A percentile compares a stretch with the other conserved stretches of the same genome.
Evolutionary conservation across 2,113 vertebrate species (phyloP).

Genomic region (Myiozetetes cayanensis): DNA sequence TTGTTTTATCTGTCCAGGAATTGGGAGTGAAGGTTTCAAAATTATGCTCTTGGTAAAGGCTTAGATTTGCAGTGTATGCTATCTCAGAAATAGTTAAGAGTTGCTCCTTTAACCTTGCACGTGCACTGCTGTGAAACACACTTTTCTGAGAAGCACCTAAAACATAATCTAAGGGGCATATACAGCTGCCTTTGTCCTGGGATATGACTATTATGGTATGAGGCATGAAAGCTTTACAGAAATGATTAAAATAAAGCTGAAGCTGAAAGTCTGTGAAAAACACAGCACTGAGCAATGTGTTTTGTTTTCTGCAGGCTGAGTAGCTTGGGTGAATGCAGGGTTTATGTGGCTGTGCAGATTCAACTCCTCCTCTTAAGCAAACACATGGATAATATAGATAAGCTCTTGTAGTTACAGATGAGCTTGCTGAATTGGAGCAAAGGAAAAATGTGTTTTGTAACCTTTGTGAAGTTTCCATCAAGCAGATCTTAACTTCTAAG

Average conservation of each 20-base stretch:
- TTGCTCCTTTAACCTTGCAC: neutral
- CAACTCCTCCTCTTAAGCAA: neutral
- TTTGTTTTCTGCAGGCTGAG: neutral
- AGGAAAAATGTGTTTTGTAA: neutral
- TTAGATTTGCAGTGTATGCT: neutral
- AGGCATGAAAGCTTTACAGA: neutral
- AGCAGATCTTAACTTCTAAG: neutral
- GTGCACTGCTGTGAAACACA: neutral
- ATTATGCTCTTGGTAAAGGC: fast-evolving
- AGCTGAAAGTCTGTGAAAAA: neutral
- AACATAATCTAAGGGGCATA: neutral
- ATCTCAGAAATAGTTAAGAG: neutral
- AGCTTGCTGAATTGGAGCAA: neutral
- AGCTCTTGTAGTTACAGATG: neutral
- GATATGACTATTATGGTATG: neutral
- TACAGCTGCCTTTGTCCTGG: neutral
- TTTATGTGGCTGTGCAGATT: neutral
- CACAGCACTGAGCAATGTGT: fast-evolving
- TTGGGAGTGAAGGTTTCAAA: neutral
- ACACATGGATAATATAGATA: neutral
- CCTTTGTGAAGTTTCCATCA: neutral
- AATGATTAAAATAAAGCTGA: neutral
- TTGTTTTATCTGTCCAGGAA: fast-evolving
- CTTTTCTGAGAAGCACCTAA: neutral
- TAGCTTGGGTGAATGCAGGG: neutral